phyloP scores from a whole-genome alignment of 1,140 invertebrate species.

The Cheumatopsyche charites region DNA sequence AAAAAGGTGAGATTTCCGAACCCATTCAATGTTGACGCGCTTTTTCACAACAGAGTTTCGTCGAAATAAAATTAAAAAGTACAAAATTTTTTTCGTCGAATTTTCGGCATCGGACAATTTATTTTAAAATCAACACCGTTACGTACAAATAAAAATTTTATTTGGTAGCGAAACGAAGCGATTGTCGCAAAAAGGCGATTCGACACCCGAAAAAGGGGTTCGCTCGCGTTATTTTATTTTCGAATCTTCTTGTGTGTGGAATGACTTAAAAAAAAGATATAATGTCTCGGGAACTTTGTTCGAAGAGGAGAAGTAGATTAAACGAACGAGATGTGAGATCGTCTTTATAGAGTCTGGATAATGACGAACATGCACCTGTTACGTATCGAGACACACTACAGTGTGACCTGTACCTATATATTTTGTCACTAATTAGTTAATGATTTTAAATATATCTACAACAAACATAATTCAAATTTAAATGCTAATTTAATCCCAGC shows the following conservation, averaged over 20 bases:
- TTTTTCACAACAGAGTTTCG: background rate
- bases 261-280: slow-evolving; percentile 23
- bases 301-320: slow-evolving; percentile 9
- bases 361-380: slow-evolving; percentile 41
- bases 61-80: background rate
- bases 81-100: background rate
- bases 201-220: slow-evolving; percentile 28
- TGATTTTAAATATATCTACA: background rate
- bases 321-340: slow-evolving; percentile 20
- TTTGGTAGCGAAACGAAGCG: background rate
- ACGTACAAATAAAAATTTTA: background rate
- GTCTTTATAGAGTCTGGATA: slow-evolving; percentile 24
- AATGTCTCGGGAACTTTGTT: slow-evolving; percentile 15
- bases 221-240: slow-evolving; percentile 32
- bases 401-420: slow-evolving; percentile 30
- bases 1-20: background rate
- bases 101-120: too few species aligned
- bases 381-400: slow-evolving; percentile 37
- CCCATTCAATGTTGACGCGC: background rate
- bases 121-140: too few species aligned
- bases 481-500: too few species aligned
- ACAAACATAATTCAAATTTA: slow-evolving; percentile 1
- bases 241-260: background rate
- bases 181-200: slow-evolving; percentile 23
- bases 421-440: too few species aligned